Percentiles rank a stretch among this genome's conserved stretches.
Conservation (phyloP, 2,113 vertebrate species). For the Coptodon rendalli region DNA sequence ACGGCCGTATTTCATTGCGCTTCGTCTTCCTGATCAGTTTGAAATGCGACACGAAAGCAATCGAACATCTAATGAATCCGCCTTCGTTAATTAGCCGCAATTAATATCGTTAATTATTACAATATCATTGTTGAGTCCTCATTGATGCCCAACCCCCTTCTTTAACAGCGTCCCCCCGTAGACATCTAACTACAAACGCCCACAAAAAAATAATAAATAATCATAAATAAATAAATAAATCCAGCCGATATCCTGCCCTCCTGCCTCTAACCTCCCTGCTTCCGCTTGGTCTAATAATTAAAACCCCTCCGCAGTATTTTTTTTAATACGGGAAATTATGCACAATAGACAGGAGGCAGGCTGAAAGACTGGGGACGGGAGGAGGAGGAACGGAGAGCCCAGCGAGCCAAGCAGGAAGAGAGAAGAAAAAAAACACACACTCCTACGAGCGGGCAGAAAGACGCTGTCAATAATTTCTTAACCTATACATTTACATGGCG, state of each 20-base stretch:
- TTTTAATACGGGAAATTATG: conserved; percentile 31
- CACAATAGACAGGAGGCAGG: conserved; percentile 48
- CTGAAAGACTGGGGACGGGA: conserved; percentile 25
- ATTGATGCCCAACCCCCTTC: conserved; percentile 10
- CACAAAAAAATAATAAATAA: background rate
- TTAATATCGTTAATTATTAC: conserved; percentile 46
- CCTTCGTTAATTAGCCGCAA: conserved; percentile 43
- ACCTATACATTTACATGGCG: conserved; percentile 9
- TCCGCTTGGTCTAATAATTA: conserved; percentile 30
- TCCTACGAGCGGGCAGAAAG: background rate
- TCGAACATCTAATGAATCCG: conserved; percentile 12
- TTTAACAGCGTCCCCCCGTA: background rate
- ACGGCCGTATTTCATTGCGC: background rate
- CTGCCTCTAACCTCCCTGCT: background rate
- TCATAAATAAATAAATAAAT: background rate
- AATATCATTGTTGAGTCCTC: conserved; percentile 2
- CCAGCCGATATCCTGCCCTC: background rate
- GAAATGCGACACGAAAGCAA: background rate
- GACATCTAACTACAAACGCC: background rate
- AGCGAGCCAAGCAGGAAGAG: conserved; percentile 43
- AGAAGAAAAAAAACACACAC: background rate
- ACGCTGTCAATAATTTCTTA: conserved; percentile 37
- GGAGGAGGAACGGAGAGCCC: conserved; percentile 34
- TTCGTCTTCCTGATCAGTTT: background rate
- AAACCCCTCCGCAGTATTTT: conserved; percentile 35